These are phyloP conservation scores for Drosophila paulistorum DNA, from an alignment of 1,140 invertebrate genomes.

Conservation along the genomic window DNA sequence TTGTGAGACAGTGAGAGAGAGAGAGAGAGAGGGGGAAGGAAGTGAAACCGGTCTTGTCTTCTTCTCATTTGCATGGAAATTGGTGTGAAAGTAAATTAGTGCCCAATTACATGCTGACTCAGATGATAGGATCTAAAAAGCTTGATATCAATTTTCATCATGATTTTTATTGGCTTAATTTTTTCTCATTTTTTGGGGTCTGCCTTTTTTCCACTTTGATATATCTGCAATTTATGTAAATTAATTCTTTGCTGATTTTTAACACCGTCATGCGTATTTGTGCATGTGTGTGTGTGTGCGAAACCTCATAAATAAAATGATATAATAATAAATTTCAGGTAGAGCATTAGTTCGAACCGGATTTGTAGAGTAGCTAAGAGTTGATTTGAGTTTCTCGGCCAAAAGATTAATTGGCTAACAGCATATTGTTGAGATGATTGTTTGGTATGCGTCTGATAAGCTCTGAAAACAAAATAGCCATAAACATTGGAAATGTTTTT, in stretches of 20 bases:
- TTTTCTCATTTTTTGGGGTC: constrained; percentile 29
- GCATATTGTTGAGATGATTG: constrained; percentile 53
- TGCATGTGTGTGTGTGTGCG: constrained; percentile 29
- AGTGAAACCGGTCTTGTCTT: constrained; percentile 19
- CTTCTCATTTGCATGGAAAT: constrained; percentile 70
- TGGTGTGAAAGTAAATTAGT: constrained; percentile 57
- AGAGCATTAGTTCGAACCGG: constrained; percentile 58
- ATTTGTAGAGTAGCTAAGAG: constrained; percentile 40
- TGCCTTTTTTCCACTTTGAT: constrained; percentile 56
- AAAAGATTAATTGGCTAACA: constrained; percentile 69
- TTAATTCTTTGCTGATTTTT: constrained; percentile 60
- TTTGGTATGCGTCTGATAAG: constrained; percentile 60
- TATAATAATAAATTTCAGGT: constrained; percentile 34
- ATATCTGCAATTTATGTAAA: constrained; percentile 73
- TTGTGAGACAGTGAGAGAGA: neutral
- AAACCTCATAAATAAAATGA: constrained; percentile 62
- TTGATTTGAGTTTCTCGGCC: constrained; percentile 27
- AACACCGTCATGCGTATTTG: constrained; percentile 21
- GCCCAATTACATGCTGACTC: constrained; percentile 45
- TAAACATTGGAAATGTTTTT: constrained; percentile 16
- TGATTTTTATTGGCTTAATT: constrained; percentile 17
- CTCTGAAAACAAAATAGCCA: constrained; percentile 1
- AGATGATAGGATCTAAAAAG: constrained; percentile 28
- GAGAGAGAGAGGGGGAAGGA: neutral
- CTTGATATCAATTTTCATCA: constrained; percentile 29